These are phyloP conservation scores for Atherix ibis DNA, from an alignment of 2,888 invertebrate species.

Conservation along the genomic window DNA sequence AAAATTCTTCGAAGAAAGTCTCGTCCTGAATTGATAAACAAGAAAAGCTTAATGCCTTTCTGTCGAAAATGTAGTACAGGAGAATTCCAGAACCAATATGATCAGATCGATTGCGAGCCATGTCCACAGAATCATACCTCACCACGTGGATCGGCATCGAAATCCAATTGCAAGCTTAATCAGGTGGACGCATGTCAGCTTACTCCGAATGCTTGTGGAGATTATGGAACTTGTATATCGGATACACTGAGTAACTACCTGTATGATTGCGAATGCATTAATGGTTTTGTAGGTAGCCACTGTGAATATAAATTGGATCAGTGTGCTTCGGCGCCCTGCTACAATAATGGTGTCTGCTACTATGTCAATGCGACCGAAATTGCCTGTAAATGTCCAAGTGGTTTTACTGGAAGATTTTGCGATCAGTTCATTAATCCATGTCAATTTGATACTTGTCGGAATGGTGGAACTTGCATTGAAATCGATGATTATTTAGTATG, in stretches of 20 bases:
- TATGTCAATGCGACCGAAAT: slow-evolving; percentile 16
- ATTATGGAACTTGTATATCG: slow-evolving; percentile 25
- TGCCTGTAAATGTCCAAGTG: slow-evolving; percentile 35
- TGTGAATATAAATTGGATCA: slow-evolving; percentile 36
- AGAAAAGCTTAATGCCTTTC: slow-evolving; percentile 37
- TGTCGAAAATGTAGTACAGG: slow-evolving; percentile 41
- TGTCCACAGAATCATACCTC: slow-evolving; percentile 39
- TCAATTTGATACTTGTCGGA: slow-evolving; percentile 24
- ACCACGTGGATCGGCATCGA: slow-evolving; percentile 32
- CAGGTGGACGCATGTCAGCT: slow-evolving; percentile 32
- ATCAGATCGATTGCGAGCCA: slow-evolving; percentile 37
- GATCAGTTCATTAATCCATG: slow-evolving; percentile 26
- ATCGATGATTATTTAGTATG: slow-evolving; percentile 17
- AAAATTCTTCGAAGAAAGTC: slow-evolving; percentile 19
- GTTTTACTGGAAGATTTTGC: slow-evolving; percentile 36
- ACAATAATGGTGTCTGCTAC: slow-evolving; percentile 37
- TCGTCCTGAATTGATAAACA: slow-evolving; percentile 8
- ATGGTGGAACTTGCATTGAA: slow-evolving; percentile 31
- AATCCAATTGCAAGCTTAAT: slow-evolving; percentile 34
- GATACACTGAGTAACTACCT: slow-evolving; percentile 19
- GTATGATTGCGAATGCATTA: slow-evolving; percentile 35
- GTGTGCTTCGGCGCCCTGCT: slow-evolving; percentile 39
- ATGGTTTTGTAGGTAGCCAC: slow-evolving; percentile 36
- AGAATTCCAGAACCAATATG: slow-evolving; percentile 42
- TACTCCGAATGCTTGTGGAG: slow-evolving; percentile 14